These are phyloP conservation scores for Drosophila kambysellisi DNA, from an alignment of 2,888 invertebrate genomes.

Conservation along the genomic window DNA sequence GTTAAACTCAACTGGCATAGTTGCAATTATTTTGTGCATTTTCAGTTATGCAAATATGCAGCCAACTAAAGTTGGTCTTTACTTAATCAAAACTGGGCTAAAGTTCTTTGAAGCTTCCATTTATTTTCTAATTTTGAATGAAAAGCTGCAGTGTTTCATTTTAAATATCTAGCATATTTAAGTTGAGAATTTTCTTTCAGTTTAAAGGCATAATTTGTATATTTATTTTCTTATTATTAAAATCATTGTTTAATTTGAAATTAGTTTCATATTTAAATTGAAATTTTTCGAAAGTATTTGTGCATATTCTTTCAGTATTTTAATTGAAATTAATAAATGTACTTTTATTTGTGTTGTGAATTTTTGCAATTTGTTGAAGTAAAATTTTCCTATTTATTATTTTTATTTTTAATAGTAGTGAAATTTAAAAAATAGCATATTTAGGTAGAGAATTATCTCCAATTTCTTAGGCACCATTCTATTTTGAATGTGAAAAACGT, in stretches of 20 bases:
- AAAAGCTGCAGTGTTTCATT: background rate
- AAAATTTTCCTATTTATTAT: background rate
- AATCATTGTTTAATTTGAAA: background rate
- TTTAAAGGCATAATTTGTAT: background rate
- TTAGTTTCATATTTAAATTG: background rate
- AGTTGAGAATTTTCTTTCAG: background rate
- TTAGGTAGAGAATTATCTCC: background rate
- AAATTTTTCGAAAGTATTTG: background rate
- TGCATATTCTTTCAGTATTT: background rate
- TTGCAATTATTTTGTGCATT: background rate
- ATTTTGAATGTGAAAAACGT: background rate
- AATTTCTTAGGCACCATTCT: background rate
- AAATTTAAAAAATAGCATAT: background rate
- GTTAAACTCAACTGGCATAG: conserved; percentile 1
- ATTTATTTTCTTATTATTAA: background rate
- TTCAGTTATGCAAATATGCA: conserved; percentile 16
- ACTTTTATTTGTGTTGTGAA: background rate
- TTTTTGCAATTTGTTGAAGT: background rate
- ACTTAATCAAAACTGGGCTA: background rate
- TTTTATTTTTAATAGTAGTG: background rate
- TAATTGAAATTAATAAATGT: background rate
- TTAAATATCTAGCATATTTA: background rate
- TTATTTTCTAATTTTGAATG: background rate
- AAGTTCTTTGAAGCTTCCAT: background rate
- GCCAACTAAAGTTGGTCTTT: background rate